phyloP scores from a whole-genome alignment of 2,113 vertebrate species.

The Tupaia tana region DNA sequence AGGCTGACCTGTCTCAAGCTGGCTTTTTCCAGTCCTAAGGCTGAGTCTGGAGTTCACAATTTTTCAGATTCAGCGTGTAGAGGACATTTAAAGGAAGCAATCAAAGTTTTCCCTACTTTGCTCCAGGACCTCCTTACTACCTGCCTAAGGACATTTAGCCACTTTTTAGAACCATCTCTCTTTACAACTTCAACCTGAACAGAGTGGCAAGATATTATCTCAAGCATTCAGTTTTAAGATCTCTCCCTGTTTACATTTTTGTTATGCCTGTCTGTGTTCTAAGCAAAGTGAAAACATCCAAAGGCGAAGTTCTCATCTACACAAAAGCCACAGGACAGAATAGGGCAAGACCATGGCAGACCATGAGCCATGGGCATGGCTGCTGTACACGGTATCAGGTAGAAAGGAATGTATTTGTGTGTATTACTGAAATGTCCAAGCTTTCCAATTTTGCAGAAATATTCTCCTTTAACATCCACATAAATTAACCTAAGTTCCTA shows the following conservation, averaged over 20 bases:
- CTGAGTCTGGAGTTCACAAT: neutral
- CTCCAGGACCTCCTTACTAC: neutral
- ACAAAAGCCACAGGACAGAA: neutral
- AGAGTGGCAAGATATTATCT: neutral
- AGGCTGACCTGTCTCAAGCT: constrained; percentile 67
- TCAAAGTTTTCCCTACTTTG: neutral
- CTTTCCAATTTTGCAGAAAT: neutral
- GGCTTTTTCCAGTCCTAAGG: constrained; percentile 57
- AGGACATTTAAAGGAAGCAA: neutral
- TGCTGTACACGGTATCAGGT: fast-evolving
- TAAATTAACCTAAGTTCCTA: neutral
- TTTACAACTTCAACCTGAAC: neutral
- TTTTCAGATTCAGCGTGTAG: neutral
- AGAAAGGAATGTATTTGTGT: neutral
- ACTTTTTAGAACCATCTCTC: neutral
- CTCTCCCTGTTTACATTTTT: neutral
- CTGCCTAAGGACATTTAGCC: neutral
- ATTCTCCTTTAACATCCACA: constrained; percentile 20
- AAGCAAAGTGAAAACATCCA: constrained; percentile 43
- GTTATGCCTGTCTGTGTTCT: neutral
- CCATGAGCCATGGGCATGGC: neutral
- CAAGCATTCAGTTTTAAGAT: neutral
- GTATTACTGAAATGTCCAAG: neutral
- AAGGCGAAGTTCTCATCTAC: neutral
- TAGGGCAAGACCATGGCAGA: neutral